These are phyloP conservation scores for Horisme vitalbata DNA, from an alignment of 2,888 invertebrate species.

Conservation along the genomic window DNA sequence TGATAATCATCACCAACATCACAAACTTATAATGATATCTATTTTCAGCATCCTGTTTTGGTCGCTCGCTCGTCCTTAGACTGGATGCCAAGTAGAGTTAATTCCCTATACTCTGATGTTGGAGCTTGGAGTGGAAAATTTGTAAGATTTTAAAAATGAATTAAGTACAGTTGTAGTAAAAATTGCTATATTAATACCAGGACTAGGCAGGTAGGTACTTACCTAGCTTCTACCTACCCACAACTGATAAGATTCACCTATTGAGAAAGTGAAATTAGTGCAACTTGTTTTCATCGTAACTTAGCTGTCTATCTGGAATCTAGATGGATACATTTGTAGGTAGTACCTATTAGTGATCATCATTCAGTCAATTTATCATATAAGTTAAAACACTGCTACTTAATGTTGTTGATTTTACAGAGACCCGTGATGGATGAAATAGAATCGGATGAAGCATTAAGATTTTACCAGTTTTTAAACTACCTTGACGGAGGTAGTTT, in stretches of 20 bases:
- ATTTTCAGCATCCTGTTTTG: slow-evolving; percentile 67
- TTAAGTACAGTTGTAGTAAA: not conserved
- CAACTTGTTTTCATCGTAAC: no score
- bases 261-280: no score
- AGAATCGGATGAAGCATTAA: slow-evolving; percentile 74
- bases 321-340: no score
- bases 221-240: no score
- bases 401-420: slow-evolving; percentile 39
- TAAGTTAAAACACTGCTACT: not conserved
- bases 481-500: slow-evolving; percentile 78
- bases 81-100: slow-evolving; percentile 78
- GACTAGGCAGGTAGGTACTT: no score
- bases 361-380: no score
- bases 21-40: not conserved
- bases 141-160: slow-evolving; percentile 45
- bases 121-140: slow-evolving; percentile 80
- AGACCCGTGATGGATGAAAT: slow-evolving; percentile 79
- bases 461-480: slow-evolving; percentile 76
- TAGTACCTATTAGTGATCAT: not conserved
- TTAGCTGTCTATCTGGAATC: no score
- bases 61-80: slow-evolving; percentile 72
- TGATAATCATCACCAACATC: not conserved
- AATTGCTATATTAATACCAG: not conserved
- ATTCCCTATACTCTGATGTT: slow-evolving; percentile 75
- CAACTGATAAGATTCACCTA: no score